Base-by-base conservation (phyloP, 30 jellyfish, hydroid and myxozoan species). In the Aurelia sp. region DNA sequence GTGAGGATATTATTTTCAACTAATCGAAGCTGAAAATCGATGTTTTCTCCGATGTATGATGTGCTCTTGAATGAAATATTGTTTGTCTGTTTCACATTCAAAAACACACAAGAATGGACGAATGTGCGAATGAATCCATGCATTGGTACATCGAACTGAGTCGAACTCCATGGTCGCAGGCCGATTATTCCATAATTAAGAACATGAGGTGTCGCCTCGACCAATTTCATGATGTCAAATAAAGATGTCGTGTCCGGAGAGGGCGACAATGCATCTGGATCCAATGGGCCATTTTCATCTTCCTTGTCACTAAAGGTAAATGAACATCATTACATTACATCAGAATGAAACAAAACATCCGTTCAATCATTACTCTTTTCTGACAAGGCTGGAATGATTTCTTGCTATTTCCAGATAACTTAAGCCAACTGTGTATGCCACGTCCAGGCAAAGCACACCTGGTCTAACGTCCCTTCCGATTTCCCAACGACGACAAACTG, bases 161-260 rank as follows among this genome's bases (percentile, higher is more conserved):
- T 11, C 9, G 98, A 92, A 63, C 96, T 92, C 98, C 98, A 92
- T 31, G 98, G 98, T 17, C 98, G 91, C 11, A 92, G 60, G 44
- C 98, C 96, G 22, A 92, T 87, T 48, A 86, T 76, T 11, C 92
- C 98, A 68, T 79, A 75, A 58, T 86, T 85, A n/a, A 81, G 82
- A 20, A 92, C 90, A 44, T 86, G 77, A 4, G 91, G 89, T 6
- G 95, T 86, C 33, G 95, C 77, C 62, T 92, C 98, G 35, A 92
- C 79, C 60, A 83, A 61, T 52, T 69, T 62, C 76, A 92, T 85
- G 62, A 92, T 23, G 57, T 92, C 97, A 52, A 62, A 81, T 33
- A 92, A 81, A 33, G 98, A 82, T 18, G 98, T 61, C 21, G 98
- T 92, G 69, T 70, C 94, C 10, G 97, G 79, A 8, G 86, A 81